phyloP scores from a whole-genome alignment of 2,888 invertebrate species.

The Synergus umbraculus region DNA sequence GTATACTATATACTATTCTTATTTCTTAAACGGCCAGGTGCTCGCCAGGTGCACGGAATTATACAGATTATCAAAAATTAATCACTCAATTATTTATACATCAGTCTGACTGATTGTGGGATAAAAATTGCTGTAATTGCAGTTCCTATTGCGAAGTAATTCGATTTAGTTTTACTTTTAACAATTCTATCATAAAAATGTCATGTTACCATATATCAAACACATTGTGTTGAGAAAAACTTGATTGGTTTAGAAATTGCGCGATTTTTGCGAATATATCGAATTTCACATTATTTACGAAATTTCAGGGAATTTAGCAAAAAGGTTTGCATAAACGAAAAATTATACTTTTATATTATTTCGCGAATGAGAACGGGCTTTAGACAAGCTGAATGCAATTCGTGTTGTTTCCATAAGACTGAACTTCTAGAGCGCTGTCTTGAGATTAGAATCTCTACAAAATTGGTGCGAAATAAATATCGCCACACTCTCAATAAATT shows the following conservation, averaged over 20 bases:
- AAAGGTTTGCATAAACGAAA: no score
- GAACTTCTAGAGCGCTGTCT: conserved; percentile 19
- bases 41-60: conserved; percentile 27
- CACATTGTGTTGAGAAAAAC: no score
- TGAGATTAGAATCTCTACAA: conserved; percentile 9
- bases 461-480: conserved; percentile 1
- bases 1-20: not conserved
- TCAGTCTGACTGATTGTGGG: not conserved
- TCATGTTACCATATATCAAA: no score
- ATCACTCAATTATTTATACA: not conserved
- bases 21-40: not conserved
- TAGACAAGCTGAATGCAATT: not conserved
- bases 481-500: not conserved
- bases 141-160: not conserved
- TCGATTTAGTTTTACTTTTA: no score
- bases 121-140: not conserved
- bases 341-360: no score
- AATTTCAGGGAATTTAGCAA: no score
- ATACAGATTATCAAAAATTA: conserved; percentile 13
- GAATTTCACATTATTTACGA: no score
- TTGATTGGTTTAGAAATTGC: no score
- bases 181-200: no score
- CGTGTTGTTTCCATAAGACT: conserved; percentile 25
- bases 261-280: no score
- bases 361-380: not conserved